Conservation (phyloP, 2,888 invertebrate species). For the Trachelus stipa region DNA sequence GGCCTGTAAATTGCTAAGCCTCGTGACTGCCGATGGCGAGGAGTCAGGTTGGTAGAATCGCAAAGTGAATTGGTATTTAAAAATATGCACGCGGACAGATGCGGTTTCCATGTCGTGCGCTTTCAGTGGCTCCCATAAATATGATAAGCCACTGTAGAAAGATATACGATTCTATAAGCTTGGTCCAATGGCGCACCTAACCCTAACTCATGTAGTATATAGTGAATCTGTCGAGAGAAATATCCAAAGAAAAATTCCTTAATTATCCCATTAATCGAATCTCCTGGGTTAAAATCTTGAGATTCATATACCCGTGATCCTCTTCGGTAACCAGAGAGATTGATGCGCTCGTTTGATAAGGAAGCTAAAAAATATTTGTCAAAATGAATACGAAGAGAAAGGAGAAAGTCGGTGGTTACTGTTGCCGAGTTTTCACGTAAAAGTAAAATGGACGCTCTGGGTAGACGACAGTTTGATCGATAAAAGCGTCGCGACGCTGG, state of each 20-base stretch:
- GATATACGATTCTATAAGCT: slow-evolving; percentile 41
- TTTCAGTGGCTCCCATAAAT: slow-evolving; percentile 57
- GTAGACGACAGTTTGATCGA: slow-evolving; percentile 50
- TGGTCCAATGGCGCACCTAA: background rate
- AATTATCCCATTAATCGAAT: slow-evolving; percentile 39
- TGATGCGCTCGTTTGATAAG: background rate
- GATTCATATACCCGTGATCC: background rate
- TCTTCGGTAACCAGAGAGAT: background rate
- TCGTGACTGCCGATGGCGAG: background rate
- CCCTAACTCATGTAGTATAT: background rate
- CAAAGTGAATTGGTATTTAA: slow-evolving; percentile 56
- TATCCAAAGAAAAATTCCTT: slow-evolving; percentile 33
- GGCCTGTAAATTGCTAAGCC: background rate
- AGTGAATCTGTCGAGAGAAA: background rate
- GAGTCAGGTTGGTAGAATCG: background rate
- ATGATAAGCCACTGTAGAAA: slow-evolving; percentile 56
- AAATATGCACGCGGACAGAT: slow-evolving; percentile 59
- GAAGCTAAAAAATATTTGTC: background rate
- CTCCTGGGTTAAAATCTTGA: background rate
- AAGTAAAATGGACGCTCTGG: slow-evolving; percentile 57
- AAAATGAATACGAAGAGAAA: background rate
- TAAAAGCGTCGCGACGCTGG: slow-evolving; percentile 63
- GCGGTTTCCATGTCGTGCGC: slow-evolving; percentile 58
- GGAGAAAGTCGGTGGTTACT: background rate
- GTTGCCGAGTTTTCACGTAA: slow-evolving; percentile 17